phyloP scores from a whole-genome alignment of 2,888 invertebrate species.

The Himalopsyche japonica region DNA sequence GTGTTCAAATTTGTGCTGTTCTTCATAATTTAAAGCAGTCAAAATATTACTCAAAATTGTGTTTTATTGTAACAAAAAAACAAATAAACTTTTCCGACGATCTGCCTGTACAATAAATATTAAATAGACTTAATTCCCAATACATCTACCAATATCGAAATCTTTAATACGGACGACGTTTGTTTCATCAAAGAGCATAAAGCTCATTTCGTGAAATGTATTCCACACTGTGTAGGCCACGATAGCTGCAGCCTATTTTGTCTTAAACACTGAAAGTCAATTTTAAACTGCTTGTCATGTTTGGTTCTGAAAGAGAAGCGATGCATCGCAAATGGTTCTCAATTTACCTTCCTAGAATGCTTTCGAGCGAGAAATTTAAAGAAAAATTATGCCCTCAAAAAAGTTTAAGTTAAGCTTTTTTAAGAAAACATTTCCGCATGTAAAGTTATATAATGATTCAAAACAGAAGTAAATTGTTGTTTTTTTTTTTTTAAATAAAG shows the following conservation, averaged over 20 bases:
- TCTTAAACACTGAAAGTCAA: slow-evolving; percentile 1
- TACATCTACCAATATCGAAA: too few species aligned
- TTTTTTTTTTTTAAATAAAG: too few species aligned
- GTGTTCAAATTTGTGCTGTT: too few species aligned
- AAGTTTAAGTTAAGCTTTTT: background rate
- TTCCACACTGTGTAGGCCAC: background rate
- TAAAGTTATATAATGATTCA: too few species aligned
- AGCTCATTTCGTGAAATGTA: background rate
- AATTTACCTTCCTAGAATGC: background rate
- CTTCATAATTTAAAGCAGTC: too few species aligned
- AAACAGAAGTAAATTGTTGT: too few species aligned
- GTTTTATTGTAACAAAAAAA: too few species aligned
- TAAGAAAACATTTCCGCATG: too few species aligned
- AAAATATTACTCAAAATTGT: too few species aligned
- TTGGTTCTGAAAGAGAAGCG: background rate
- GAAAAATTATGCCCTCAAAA: background rate
- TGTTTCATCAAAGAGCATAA: background rate
- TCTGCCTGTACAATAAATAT: too few species aligned
- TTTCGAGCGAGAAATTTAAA: background rate
- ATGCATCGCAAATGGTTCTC: background rate
- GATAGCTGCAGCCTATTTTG: background rate
- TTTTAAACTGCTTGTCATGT: slow-evolving; percentile 10
- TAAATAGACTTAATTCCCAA: too few species aligned
- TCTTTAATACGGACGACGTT: background rate
- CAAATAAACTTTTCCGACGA: too few species aligned